Evolutionary conservation across 1,140 invertebrate species (phyloP), one percentile per base, ranked within the genome.

Genomic region (Brachionus calyciflorus): DNA sequence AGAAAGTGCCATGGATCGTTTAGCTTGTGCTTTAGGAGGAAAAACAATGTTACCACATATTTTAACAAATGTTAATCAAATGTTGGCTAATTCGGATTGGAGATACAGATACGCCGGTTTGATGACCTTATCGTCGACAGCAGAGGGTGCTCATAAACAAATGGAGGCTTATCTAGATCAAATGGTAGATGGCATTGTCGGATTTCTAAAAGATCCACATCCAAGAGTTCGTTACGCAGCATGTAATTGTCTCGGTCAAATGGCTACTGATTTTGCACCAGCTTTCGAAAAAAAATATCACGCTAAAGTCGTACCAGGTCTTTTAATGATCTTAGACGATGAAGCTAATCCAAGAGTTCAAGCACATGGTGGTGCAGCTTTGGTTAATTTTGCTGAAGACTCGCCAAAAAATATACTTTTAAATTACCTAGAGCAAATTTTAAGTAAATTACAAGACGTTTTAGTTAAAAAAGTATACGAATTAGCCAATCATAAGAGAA

Each of bases 371-470:
- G 88, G 87, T 17, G 96, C 96, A 49, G 97, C 97, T 57, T 86
- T 99, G 37, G 96, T 99, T 0, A 99, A 99, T 86, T 99, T 99
- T 85, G 95, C 94, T 82, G 96, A 99, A 87, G 95, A 98, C 83
- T 98, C 96, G 86, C 94, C 96, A 0, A 97, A 98, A 83, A 68
- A 60, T 21, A 95, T 98, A 78, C 87, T 99, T 26, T 91, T 90
- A 24, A 90, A 89, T 76, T 98, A 99, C 84, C 87, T 99, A 44
- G 90, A 94, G 82, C 89, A 88, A 10, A 91, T 99, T 77, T 96
- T 98, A 89, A 86, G 85, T 12, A 96, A 96, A 85, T 86, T 99
- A 46, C 93, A 98, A 86, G 87, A 88, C 3, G 93, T 98, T 78
- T 86, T 99, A 3, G 92, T 89, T 51, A 89, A 90, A 53, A 98